Conservation (phyloP, 1,140 invertebrate genomes). For the Lutraria rhynchaena region DNA sequence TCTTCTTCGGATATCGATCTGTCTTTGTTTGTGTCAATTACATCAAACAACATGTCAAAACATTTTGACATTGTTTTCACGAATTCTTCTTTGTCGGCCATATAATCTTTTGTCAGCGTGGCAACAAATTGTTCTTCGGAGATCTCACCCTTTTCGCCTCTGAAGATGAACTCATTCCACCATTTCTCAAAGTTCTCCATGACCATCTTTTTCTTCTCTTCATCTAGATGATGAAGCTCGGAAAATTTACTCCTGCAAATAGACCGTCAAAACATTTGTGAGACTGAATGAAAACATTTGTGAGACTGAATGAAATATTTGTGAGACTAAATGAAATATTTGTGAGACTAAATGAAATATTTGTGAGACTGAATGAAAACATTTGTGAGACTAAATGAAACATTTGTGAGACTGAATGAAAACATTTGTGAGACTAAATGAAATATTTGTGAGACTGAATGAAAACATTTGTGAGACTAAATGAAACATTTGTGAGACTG, state of each 20-base stretch:
- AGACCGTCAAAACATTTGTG: neutral
- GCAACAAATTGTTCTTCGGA: conserved; percentile 57
- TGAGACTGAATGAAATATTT: too few species aligned
- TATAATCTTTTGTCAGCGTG: conserved; percentile 30
- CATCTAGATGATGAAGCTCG: conserved; percentile 60
- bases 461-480: too few species aligned
- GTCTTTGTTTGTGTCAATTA: conserved; percentile 70
- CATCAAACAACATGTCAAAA: conserved; percentile 65
- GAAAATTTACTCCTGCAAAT: conserved; percentile 62
- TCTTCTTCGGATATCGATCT: conserved; percentile 65
- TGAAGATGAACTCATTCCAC: conserved; percentile 56
- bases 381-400: too few species aligned
- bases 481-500: too few species aligned
- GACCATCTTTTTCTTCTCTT: conserved; percentile 53
- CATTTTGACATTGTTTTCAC: conserved; percentile 52
- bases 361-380: too few species aligned
- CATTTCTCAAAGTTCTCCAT: conserved; percentile 50
- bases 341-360: too few species aligned
- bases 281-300: too few species aligned
- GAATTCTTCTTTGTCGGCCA: conserved; percentile 56
- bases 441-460: too few species aligned
- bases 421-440: too few species aligned
- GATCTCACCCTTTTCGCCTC: conserved; percentile 49
- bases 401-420: too few species aligned
- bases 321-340: too few species aligned